Base-by-base conservation (phyloP, 1,140 invertebrate genomes). In the Thaumetopoea pityocampa region DNA sequence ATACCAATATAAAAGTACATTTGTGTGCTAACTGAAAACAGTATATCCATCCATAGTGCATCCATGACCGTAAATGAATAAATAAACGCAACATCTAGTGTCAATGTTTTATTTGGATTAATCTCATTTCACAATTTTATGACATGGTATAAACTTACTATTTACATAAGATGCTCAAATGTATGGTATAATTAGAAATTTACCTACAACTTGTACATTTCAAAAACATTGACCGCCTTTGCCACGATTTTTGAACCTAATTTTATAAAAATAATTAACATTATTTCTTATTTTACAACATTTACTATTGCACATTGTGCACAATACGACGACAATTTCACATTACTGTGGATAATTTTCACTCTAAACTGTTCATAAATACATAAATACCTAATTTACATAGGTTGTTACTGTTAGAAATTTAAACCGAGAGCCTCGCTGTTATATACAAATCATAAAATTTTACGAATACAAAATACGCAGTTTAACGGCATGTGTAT, bases 141-240 rank as follows among this genome's bases (percentile, higher is more conserved):
- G 72, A 83, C 70, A 77, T 70, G 63, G 73, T 81, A 81, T 71
- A 81, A 81, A 80, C 80, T 77, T 67, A 61, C 64, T 83, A 84
- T 84, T 76, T 84, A 84, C 77, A n/a, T n/a, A 81, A 67, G 61
- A 71, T 50, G 47, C 64, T 74, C 72, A 82, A 55, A 66, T 64
- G 34, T 51, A 60, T 27, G 26, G 55, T 64, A 63, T 66, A 54
- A 70, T 60, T 70, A 68, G 56, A 67, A 68, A 62, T 73, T 77
- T 70, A 79, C 55, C 67, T 77, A 72, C 32, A 67, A 61, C 50
- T 83, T 83, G 79, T 83, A 83, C 74, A 74, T 71, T 77, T 66
- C 35, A 50, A 65, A n/a, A 65, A 70, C 53, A 63, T 57, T 65
- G 55, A 66, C 44, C 51, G 61, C 57, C 49, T 54, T 59, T 53